Evolutionary conservation across 2,113 vertebrate species (phyloP), one percentile per base, ranked within the genome.

Genomic region (Tautogolabrus adspersus): DNA sequence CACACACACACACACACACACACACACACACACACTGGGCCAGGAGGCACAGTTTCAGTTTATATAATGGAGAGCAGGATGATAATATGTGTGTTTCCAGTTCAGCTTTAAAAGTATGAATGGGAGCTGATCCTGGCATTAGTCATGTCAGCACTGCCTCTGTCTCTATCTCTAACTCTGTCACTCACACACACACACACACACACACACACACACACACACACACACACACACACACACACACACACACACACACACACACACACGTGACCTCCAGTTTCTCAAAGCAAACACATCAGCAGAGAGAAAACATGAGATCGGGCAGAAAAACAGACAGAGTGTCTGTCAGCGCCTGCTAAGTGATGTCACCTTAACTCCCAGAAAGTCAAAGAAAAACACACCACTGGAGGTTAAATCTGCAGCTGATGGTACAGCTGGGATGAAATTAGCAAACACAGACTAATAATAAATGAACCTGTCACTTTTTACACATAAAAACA

Each of bases 91-190:
- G 84, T 80, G 82, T 85, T 88, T 86, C 81, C 85, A 82, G 73
- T 85, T 83, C 77, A 90, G 86, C 83, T 88, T 79, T 77, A 83
- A 42, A 81, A 56, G 67, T 63, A 83, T 88, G 82, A 86, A 86
- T 78, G 76, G 81, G 72, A 72, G 66, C 62, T 86, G 87, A 87
- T 80, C 85, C 83, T 70, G 67, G 75, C 66, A 79, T 88, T 81
- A 81, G 76, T 79, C 84, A 74, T 40, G 85, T 86, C 77, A 85
- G 80, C 84, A 84, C 21, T 40, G 64, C 57, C 77, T 82, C 59
- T 63, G 6, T 70, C 66, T 8, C 46, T 9, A 52, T 13, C 75
- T 23, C 59, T 9, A 46, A 5, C 68, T 8, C 30, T 10, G 46
- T 38, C 49, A 4, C 66, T 44, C 37, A 40, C 46, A 56, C 56